These are phyloP conservation scores for Anthopleura sola DNA, from an alignment of 64 coral and sea anemone species.

Conservation along the genomic window DNA sequence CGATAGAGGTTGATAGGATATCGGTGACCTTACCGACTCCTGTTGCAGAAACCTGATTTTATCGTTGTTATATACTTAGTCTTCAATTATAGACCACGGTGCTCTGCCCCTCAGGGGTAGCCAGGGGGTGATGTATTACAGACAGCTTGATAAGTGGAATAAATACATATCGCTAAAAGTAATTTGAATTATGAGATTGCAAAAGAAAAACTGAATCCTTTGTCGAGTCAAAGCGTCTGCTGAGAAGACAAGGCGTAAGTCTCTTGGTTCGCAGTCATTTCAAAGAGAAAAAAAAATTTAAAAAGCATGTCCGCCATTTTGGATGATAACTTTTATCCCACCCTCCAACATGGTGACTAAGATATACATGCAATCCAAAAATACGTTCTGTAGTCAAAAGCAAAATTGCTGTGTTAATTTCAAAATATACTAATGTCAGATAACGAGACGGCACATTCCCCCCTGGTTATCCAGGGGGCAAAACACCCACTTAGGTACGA, in stretches of 20 bases:
- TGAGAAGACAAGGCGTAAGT: too few relatives aligned
- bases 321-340: not conserved
- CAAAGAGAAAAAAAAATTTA: too few relatives aligned
- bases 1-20: slow-evolving; percentile 74
- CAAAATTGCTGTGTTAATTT: too few relatives aligned
- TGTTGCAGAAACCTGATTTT: not conserved
- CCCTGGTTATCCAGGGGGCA: too few relatives aligned
- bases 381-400: not conserved
- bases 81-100: not conserved
- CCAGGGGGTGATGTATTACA: not conserved
- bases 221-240: not conserved
- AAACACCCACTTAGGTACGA: too few relatives aligned
- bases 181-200: too few relatives aligned
- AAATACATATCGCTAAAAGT: too few relatives aligned
- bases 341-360: not conserved
- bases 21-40: slow-evolving; percentile 74
- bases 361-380: not conserved
- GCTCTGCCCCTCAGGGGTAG: not conserved
- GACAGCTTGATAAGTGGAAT: too few relatives aligned
- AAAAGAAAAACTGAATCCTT: too few relatives aligned
- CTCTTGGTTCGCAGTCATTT: too few relatives aligned
- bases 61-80: not conserved
- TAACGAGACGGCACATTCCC: too few relatives aligned
- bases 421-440: too few relatives aligned
- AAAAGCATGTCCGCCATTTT: not conserved